Conservation (phyloP, 2,797 vertebrate species). For the Mycteria americana region DNA sequence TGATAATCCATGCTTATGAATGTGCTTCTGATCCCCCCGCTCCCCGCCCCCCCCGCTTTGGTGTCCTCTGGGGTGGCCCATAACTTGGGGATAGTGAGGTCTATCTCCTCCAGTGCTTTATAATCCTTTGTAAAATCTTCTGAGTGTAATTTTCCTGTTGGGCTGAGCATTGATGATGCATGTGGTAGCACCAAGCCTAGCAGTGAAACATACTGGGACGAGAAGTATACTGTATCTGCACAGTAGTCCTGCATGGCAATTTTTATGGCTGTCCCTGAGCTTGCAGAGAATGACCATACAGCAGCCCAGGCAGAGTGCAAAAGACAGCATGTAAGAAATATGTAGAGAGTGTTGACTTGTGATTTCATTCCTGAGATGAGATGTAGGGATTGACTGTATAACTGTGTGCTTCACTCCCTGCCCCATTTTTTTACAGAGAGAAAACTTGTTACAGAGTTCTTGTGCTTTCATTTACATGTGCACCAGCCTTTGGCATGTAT, state of each 20-base stretch:
- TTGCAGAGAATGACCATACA: not conserved
- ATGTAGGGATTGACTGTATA: not conserved
- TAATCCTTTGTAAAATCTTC: not conserved
- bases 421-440: not conserved
- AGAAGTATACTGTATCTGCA: not conserved
- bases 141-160: not conserved
- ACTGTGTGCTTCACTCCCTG: not conserved
- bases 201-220: rapidly evolving
- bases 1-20: not conserved
- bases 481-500: not conserved
- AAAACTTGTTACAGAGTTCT: not conserved
- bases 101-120: not conserved
- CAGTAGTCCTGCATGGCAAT: not conserved
- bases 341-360: not conserved
- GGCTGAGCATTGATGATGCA: not conserved
- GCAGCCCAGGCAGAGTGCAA: not conserved
- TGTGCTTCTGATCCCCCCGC: not conserved
- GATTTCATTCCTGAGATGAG: not conserved
- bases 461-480: not conserved
- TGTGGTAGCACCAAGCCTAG: not conserved
- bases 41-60: not conserved
- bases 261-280: not conserved
- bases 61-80: not conserved
- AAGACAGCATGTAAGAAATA: not conserved
- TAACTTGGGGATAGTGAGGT: not conserved